Conservation (phyloP, 2,888 invertebrate species). For the Notodonta ziczac region DNA sequence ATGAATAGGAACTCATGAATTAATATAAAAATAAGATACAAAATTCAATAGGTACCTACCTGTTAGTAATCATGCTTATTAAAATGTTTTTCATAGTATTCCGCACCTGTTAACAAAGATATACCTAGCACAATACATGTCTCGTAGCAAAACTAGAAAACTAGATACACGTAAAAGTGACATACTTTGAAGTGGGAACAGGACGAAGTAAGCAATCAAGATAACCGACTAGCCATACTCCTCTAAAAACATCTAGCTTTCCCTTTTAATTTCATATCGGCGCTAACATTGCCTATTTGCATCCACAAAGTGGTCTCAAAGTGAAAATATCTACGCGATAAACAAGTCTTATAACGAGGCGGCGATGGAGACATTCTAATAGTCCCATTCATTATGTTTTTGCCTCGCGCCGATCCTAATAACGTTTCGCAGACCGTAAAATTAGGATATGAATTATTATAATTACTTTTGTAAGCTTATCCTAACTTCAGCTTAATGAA, state of each 20-base stretch:
- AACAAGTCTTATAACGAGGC: constrained; percentile 45
- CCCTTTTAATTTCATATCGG: constrained; percentile 37
- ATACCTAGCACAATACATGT: background rate
- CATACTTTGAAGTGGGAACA: constrained; percentile 11
- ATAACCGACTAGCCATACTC: constrained; percentile 13
- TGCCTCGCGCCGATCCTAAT: constrained; percentile 33
- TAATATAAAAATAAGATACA: no score
- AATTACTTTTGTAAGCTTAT: constrained; percentile 43
- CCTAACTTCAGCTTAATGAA: constrained; percentile 33
- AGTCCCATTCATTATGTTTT: constrained; percentile 42
- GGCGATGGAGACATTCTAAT: constrained; percentile 38
- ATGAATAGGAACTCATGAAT: no score
- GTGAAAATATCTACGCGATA: constrained; percentile 46
- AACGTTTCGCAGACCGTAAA: constrained; percentile 37
- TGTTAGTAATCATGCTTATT: no score
- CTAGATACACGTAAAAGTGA: no score
- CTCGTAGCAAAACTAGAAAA: background rate
- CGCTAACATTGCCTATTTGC: constrained; percentile 29
- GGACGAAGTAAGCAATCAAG: constrained; percentile 10
- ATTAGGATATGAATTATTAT: constrained; percentile 49
- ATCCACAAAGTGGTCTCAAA: constrained; percentile 33
- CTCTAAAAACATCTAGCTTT: constrained; percentile 38
- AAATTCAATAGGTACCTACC: no score
- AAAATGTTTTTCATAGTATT: background rate
- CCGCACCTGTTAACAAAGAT: background rate